Base-by-base conservation (phyloP, 2,888 invertebrate species). In the Meliscaeva auricollis region DNA sequence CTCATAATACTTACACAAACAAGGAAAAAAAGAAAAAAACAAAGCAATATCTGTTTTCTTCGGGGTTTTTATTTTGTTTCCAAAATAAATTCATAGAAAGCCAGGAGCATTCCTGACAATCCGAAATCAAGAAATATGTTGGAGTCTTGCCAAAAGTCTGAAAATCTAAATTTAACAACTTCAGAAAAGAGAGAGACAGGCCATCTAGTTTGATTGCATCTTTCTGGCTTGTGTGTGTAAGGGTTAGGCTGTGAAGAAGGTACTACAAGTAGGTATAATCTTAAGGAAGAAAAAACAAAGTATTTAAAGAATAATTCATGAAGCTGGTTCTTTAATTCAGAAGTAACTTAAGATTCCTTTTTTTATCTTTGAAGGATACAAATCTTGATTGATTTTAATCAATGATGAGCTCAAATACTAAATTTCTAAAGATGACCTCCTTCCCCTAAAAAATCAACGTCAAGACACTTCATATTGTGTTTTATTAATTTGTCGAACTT, bases 131-230 rank as follows among this genome's bases (percentile, higher is more conserved):
- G 44, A 32, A 82, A 50, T n/a, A 20, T 68, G 35, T 52, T 78
- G 78, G 83, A 78, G 20, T 11, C 13, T 35, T 30, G 68, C 83
- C 83, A 83, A 78, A 54, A 78, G 78, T 69, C 35, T 50, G 68
- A 74, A 66, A 69, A 64, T 74, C 62, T 77, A 69, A 78, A 78
- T 74, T 68, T 56, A 66, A 66, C 48, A 64, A 46, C 46, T 64
- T 50, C 22, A 50, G 50, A 66, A 50, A 35, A 17, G 26, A 66
- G 38, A 69, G 69, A 73, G 41, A 62, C 62, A 38, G 54, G 48
- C 35, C 50, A 35, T 66, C 66, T 22, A 64, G 64, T 46, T 64
- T 64, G 46, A 64, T 46, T 46, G 64, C 64, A 64, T 64, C 17
- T 60, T 8, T 44, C n/a, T 15, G 20, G 8, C 44, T 32, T 9